These are phyloP conservation scores for Corythoichthys haematopterus DNA, from an alignment of 2,113 vertebrate genomes.

Conservation along the genomic window DNA sequence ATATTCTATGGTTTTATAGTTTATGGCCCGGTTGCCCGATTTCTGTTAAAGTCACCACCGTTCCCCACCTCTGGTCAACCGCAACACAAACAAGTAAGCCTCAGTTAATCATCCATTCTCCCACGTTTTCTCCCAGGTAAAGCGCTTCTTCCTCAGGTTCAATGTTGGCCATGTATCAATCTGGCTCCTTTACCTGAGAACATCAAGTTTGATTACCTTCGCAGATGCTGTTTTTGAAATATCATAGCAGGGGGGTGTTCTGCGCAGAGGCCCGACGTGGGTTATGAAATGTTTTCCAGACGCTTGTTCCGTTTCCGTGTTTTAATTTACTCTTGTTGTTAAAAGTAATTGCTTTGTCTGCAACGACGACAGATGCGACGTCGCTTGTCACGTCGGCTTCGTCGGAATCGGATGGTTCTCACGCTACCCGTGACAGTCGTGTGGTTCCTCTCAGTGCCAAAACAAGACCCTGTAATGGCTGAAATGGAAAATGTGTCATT, in stretches of 20 bases:
- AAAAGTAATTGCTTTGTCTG: slow-evolving; percentile 55
- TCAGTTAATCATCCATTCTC: slow-evolving; percentile 23
- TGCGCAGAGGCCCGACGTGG: background rate
- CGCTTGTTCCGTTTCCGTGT: slow-evolving; percentile 38
- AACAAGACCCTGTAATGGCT: background rate
- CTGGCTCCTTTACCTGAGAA: slow-evolving; percentile 44
- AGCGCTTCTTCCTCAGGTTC: slow-evolving; percentile 31
- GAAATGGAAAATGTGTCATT: slow-evolving; percentile 4
- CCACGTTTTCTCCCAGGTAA: slow-evolving; percentile 65
- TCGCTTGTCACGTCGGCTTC: slow-evolving; percentile 35
- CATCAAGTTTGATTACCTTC: slow-evolving; percentile 62
- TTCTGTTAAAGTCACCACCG: slow-evolving; percentile 35
- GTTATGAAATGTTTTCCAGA: slow-evolving; percentile 36
- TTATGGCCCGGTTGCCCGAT: slow-evolving; percentile 12
- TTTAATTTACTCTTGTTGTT: slow-evolving; percentile 60
- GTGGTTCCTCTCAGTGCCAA: slow-evolving; percentile 6
- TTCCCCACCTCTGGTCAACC: slow-evolving; percentile 21
- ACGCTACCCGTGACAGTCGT: slow-evolving; percentile 16
- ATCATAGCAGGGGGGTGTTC: slow-evolving; percentile 13
- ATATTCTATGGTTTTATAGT: background rate
- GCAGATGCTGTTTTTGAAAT: slow-evolving; percentile 65
- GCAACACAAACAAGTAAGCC: slow-evolving; percentile 15
- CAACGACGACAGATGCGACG: slow-evolving; percentile 2
- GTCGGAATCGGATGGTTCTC: slow-evolving; percentile 22
- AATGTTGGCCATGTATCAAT: slow-evolving; percentile 43